A percentile compares a stretch with the other conserved stretches of the same genome.
Evolutionary conservation across 2,888 invertebrate genomes (phyloP).

Genomic region (Atherix ibis): DNA sequence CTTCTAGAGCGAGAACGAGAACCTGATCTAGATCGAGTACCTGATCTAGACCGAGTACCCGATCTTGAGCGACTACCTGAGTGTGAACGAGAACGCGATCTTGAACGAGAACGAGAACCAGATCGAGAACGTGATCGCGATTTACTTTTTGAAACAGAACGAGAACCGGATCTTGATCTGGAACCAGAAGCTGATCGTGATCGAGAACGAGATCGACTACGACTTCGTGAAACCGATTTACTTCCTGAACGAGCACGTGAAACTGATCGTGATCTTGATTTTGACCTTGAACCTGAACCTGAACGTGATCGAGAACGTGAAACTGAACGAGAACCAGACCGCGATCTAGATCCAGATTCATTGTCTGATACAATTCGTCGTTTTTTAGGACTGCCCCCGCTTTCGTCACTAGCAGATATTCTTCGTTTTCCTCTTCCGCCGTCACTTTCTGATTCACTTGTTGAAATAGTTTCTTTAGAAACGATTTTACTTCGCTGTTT

Average conservation of each 20-base stretch:
- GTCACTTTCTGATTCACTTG: conserved; percentile 66
- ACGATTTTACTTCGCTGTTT: conserved; percentile 80
- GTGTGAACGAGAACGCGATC: conserved; percentile 21
- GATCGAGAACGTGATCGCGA: conserved; percentile 32
- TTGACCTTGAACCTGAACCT: conserved; percentile 16
- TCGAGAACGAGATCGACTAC: conserved; percentile 16
- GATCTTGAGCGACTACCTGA: conserved; percentile 26
- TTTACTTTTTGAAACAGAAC: conserved; percentile 16
- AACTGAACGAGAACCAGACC: conserved; percentile 25
- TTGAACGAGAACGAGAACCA: conserved; percentile 26
- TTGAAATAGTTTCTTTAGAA: conserved; percentile 90
- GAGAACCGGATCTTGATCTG: conserved; percentile 33
- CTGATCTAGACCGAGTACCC: conserved; percentile 14
- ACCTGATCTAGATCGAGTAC: conserved; percentile 8
- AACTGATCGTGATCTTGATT: conserved; percentile 29
- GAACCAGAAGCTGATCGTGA: conserved; percentile 33
- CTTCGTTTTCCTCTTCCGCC: conserved; percentile 31
- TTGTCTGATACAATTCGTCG: conserved; percentile 49
- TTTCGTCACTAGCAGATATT: too few species aligned
- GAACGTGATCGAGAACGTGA: conserved; percentile 30
- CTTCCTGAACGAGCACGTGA: conserved; percentile 7
- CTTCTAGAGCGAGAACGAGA: conserved; percentile 25
- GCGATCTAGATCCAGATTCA: conserved; percentile 32
- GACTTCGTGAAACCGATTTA: conserved; percentile 12
- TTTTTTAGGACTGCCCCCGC: conserved; percentile 35